Evolutionary conservation across 2,888 invertebrate species (phyloP).

Genomic region (Conomelus anceps): DNA sequence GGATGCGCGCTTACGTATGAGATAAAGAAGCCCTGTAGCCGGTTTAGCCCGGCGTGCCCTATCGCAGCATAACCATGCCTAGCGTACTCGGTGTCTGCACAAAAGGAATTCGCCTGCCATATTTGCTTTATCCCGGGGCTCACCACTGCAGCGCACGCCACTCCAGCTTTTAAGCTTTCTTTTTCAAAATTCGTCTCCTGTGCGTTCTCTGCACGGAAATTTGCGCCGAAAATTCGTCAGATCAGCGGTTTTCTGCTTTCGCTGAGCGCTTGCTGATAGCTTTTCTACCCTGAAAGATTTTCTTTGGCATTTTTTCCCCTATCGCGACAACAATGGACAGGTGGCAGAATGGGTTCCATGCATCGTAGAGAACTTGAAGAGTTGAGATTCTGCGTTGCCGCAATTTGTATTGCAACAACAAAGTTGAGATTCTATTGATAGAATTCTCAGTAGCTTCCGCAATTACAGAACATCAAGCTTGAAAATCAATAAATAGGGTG

Average conservation of each 20-base stretch:
- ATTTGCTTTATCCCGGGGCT: neutral
- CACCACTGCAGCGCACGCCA: neutral
- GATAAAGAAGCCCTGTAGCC: neutral
- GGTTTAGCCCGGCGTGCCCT: neutral
- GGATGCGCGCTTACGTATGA: neutral
- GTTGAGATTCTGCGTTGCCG: no score
- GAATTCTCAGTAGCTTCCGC: no score
- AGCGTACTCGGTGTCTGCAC: no score
- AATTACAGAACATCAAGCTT: no score
- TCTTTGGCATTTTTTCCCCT: neutral
- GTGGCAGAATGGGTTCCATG: neutral
- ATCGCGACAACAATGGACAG: neutral
- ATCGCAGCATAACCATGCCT: no score
- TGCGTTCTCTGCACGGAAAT: neutral
- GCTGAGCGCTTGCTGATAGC: neutral
- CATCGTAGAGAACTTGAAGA: neutral
- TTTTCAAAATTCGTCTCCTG: neutral
- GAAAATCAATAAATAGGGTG: no score
- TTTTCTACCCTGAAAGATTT: neutral
- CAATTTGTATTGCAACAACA: no score
- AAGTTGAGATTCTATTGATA: no score
- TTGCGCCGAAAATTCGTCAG: neutral
- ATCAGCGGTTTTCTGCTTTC: neutral
- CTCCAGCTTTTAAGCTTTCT: neutral
- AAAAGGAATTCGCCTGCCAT: neutral